phyloP scores from a whole-genome alignment of 2,888 invertebrate species.

The Unio pictorum region DNA sequence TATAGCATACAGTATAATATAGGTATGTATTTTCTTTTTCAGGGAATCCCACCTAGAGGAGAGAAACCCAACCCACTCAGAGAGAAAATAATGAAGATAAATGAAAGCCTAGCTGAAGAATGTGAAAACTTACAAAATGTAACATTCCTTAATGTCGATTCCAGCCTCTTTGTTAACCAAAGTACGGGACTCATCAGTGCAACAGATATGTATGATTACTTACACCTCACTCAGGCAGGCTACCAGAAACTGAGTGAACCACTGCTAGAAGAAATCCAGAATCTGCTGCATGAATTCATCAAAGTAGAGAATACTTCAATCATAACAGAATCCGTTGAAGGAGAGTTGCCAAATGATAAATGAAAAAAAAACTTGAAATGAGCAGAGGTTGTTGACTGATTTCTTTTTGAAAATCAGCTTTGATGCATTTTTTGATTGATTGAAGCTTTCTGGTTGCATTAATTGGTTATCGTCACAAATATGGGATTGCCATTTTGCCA shows the following conservation, averaged over 20 bases:
- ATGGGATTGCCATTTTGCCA: too few relatives aligned
- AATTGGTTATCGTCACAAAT: too few relatives aligned
- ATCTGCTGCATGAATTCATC: slow-evolving; percentile 53
- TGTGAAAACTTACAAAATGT: slow-evolving; percentile 77
- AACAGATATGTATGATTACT: slow-evolving; percentile 93
- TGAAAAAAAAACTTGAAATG: too few relatives aligned
- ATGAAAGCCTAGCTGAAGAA: slow-evolving; percentile 80
- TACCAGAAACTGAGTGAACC: slow-evolving; percentile 79
- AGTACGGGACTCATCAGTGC: slow-evolving; percentile 82
- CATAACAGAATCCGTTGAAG: background rate
- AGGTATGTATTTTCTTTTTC: slow-evolving; percentile 64
- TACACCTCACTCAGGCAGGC: slow-evolving; percentile 87
- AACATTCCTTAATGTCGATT: slow-evolving; percentile 85
- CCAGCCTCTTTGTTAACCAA: slow-evolving; percentile 73
- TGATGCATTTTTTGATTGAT: too few relatives aligned
- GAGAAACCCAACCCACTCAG: slow-evolving; percentile 87
- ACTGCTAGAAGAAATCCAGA: slow-evolving; percentile 66
- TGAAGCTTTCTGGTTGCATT: too few relatives aligned
- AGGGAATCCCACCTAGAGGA: slow-evolving; percentile 91
- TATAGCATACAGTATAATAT: background rate
- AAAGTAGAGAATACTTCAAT: slow-evolving; percentile 61
- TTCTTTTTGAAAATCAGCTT: too few relatives aligned
- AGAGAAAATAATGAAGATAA: slow-evolving; percentile 84
- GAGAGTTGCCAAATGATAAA: too few relatives aligned
- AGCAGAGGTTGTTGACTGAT: too few relatives aligned